Evolutionary conservation across 1,140 invertebrate species (phyloP).

Genomic region (Himalopsyche phryganea): DNA sequence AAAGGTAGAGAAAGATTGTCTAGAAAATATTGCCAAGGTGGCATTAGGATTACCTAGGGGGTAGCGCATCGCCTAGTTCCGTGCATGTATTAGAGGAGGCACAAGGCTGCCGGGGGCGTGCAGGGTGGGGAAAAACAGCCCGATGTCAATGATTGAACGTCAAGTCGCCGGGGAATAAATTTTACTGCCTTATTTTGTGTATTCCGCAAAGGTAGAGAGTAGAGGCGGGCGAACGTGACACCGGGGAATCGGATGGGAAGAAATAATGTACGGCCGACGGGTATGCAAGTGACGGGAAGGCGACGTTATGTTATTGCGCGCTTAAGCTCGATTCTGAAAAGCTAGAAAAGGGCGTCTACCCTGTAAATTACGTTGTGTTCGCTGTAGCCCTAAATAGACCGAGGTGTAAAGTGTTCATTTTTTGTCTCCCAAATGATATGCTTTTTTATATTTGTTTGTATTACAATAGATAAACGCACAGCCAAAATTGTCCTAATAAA

Average conservation of each 20-base stretch:
- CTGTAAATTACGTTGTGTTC: slow-evolving; percentile 6
- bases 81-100: neutral
- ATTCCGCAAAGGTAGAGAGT: slow-evolving; percentile 32
- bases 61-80: neutral
- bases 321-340: slow-evolving; percentile 19
- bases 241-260: slow-evolving; percentile 28
- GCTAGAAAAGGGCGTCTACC: slow-evolving; percentile 1
- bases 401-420: slow-evolving; percentile 13
- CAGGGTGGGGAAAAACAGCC: slow-evolving; percentile 42
- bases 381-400: slow-evolving; percentile 7
- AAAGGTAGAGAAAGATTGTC: too few species aligned
- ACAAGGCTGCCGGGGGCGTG: slow-evolving; percentile 17
- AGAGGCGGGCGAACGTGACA: slow-evolving; percentile 24
- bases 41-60: too few species aligned
- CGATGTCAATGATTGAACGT: slow-evolving; percentile 53
- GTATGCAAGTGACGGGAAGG: slow-evolving; percentile 30
- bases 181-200: slow-evolving; percentile 39
- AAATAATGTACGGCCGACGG: slow-evolving; percentile 7
- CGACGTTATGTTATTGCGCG: slow-evolving; percentile 25
- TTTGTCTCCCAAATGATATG: too few species aligned
- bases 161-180: slow-evolving; percentile 52
- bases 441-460: too few species aligned
- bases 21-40: too few species aligned
- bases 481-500: too few species aligned
- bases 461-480: too few species aligned